phyloP scores from a whole-genome alignment of 2,797 vertebrate genomes.

The Microtus californicus region DNA sequence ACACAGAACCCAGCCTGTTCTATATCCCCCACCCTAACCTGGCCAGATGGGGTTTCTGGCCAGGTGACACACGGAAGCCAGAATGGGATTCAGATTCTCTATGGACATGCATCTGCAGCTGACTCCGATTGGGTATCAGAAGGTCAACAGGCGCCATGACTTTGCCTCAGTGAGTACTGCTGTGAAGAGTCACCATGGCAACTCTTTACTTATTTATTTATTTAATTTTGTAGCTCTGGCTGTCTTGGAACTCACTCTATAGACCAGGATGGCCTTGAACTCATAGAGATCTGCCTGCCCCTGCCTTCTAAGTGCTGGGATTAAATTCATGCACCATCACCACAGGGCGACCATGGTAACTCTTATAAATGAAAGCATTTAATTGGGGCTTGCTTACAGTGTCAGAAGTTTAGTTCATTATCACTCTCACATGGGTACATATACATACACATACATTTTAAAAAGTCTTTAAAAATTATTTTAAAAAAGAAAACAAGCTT shows the following conservation, averaged over 20 bases:
- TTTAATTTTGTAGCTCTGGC: no score
- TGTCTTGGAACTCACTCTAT: no score
- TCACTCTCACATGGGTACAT: background rate
- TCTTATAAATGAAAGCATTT: background rate
- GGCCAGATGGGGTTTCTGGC: slow-evolving; percentile 95
- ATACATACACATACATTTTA: background rate
- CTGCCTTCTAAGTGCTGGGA: no score
- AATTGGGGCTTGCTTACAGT: background rate
- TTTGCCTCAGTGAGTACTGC: background rate
- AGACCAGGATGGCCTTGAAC: no score
- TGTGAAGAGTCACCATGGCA: background rate
- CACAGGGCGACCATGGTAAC: background rate
- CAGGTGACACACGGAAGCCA: slow-evolving; percentile 93
- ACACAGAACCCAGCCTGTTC: background rate
- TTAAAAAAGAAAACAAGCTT: background rate
- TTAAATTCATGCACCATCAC: no score
- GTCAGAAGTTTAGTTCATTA: background rate
- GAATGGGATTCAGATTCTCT: slow-evolving; percentile 91
- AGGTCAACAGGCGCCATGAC: slow-evolving; percentile 95
- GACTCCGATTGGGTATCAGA: slow-evolving; percentile 92
- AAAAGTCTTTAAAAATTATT: background rate
- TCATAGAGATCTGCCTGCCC: no score
- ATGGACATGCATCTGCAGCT: slow-evolving; percentile 88
- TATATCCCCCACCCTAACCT: slow-evolving; percentile 71
- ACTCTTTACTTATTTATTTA: no score